Evolutionary conservation across 1,140 invertebrate genomes (phyloP), one percentile per base, ranked within the genome.

Genomic region (Trichoplusia ni): DNA sequence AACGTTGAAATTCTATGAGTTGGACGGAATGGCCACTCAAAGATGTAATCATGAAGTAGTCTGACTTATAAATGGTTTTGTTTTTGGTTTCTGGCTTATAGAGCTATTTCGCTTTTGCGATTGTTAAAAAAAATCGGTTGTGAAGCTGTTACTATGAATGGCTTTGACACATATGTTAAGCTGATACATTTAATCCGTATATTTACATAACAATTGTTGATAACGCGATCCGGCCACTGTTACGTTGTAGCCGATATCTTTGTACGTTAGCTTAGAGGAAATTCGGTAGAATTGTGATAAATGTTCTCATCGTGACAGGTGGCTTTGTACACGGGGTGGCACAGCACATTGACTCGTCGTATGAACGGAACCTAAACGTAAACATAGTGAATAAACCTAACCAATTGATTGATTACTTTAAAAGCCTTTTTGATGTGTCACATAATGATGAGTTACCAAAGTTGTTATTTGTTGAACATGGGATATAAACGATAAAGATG

Each of bases 201-300:
- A n/a, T n/a, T n/a, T n/a, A n/a, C n/a, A n/a, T n/a, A n/a, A n/a
- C n/a, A n/a, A n/a, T 49, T 8, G 14, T 19, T 49, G 46, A 49
- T 49, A 49, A 29, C 46, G 18, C 46, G 42, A 56, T 66, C 40
- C 29, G 19, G 19, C 35, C 61, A 62, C 29, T 14, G 21, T 64
- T 40, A 54, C 35, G 18, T 11, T 14, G 35, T 19, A 54, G 51
- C 21, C 14, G 56, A 60, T 31, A 46, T 60, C 29, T 49, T 54
- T 54, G 51, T 37, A 54, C 27, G 14, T 61, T 23, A 64, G 49
- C 38, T 65, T 60, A 40, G 44, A 53, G 58, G 60, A 63, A 63
- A 59, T 75, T 67, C 67, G 56, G 62, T 70, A 72, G 68, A 68
- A 78, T 84, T 84, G 77, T 84, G 73, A 84, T 82, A 82, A 79